Conservation (phyloP, 2,113 vertebrate genomes). For the Lophius piscatorius region DNA sequence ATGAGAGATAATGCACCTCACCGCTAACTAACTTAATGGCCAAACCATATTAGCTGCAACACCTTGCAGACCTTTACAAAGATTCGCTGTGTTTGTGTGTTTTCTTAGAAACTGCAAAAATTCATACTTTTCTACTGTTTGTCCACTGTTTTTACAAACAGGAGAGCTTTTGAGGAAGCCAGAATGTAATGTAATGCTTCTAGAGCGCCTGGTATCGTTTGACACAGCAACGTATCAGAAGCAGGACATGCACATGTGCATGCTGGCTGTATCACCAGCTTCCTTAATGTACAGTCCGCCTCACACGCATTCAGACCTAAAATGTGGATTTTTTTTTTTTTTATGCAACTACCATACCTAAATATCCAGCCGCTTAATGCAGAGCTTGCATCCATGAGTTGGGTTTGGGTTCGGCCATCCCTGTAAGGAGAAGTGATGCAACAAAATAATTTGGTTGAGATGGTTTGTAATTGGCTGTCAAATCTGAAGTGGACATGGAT, state of each 20-base stretch:
- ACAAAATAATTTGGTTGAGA: constrained; percentile 10
- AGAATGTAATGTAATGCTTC: too few relatives aligned
- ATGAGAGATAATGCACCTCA: constrained; percentile 53
- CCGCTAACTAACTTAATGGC: constrained; percentile 33
- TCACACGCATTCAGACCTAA: too few relatives aligned
- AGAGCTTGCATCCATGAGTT: constrained; percentile 19
- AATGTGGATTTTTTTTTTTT: too few relatives aligned
- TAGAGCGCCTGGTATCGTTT: too few relatives aligned
- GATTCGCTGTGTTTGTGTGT: constrained; percentile 2
- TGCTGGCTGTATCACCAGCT: too few relatives aligned
- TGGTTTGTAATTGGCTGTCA: constrained; percentile 48
- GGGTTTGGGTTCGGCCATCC: constrained; percentile 17
- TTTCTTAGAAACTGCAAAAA: not conserved
- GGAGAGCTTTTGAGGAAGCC: too few relatives aligned
- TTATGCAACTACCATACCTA: too few relatives aligned
- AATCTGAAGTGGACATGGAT: constrained; percentile 8
- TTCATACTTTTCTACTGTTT: constrained; percentile 2
- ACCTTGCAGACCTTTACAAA: constrained; percentile 9
- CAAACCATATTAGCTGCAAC: constrained; percentile 10
- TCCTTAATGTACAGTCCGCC: too few relatives aligned
- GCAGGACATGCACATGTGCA: too few relatives aligned
- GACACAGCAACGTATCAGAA: too few relatives aligned
- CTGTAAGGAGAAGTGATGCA: not conserved
- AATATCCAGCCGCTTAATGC: too few relatives aligned
- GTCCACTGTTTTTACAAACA: too few relatives aligned